Percentiles rank a stretch among this genome's conserved stretches.
These are phyloP conservation scores for Sialis lutaria DNA, from an alignment of 2,888 invertebrate genomes.

Conservation along the genomic window DNA sequence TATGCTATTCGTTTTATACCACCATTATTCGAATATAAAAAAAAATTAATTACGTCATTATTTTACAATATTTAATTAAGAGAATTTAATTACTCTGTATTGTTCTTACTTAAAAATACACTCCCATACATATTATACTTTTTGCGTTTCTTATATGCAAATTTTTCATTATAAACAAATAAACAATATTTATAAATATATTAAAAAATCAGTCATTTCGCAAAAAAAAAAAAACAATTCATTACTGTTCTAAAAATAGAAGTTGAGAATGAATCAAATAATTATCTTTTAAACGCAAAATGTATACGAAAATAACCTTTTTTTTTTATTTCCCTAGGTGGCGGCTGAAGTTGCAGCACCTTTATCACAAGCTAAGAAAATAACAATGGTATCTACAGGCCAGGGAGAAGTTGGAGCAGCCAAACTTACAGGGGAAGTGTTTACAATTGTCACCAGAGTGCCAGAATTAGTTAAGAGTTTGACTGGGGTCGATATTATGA, in stretches of 20 bases:
- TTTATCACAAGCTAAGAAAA: conserved; percentile 81
- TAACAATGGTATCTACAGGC: conserved; percentile 93
- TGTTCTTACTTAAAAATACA: too few relatives aligned
- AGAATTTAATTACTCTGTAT: too few relatives aligned
- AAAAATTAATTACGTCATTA: too few relatives aligned
- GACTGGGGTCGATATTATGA: conserved; percentile 87
- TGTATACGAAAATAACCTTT: too few relatives aligned
- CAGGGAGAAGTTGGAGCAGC: conserved; percentile 83
- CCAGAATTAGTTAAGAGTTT: conserved; percentile 80
- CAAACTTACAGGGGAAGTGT: conserved; percentile 85
- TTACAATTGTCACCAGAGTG: conserved; percentile 82
- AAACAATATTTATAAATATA: neutral
- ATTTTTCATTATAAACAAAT: neutral
- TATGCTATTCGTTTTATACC: too few relatives aligned
- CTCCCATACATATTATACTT: too few relatives aligned
- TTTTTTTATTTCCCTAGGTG: conserved; percentile 35
- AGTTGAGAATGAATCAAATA: too few relatives aligned
- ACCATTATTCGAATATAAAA: too few relatives aligned
- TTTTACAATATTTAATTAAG: too few relatives aligned
- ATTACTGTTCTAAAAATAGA: neutral
- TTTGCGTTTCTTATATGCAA: too few relatives aligned
- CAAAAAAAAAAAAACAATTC: neutral
- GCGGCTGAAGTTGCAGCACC: conserved; percentile 96
- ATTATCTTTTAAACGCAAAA: too few relatives aligned
- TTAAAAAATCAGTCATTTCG: neutral